Conservation (phyloP, 2,888 invertebrate genomes). For the Drosophila hamatofila region DNA sequence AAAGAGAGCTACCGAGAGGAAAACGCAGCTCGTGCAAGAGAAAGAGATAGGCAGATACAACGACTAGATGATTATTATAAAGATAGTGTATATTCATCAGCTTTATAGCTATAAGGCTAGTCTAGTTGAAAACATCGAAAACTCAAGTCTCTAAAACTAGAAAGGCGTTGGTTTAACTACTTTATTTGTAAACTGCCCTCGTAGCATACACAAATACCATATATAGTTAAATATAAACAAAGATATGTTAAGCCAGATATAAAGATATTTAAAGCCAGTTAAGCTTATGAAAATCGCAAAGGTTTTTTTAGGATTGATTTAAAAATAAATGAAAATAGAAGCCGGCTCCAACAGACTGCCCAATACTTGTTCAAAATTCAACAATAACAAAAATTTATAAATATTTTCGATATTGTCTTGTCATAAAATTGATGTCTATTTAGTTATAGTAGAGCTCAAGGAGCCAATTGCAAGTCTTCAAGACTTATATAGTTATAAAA, state of each 20-base stretch:
- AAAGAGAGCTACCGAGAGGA: neutral
- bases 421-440: neutral
- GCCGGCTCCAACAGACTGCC: neutral
- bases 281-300: neutral
- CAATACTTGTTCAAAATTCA: neutral
- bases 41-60: neutral
- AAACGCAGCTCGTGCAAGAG: neutral
- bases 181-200: too few relatives aligned
- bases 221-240: neutral
- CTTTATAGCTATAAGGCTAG: neutral
- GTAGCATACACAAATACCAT: neutral
- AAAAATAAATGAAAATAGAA: neutral
- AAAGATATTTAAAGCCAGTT: neutral
- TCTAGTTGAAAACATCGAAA: neutral
- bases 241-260: neutral
- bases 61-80: neutral
- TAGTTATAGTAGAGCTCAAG: neutral
- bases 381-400: neutral
- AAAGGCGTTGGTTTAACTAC: too few relatives aligned
- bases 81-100: neutral
- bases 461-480: neutral
- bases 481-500: too few relatives aligned
- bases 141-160: neutral
- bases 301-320: neutral
- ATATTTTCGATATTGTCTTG: neutral